A percentile compares a stretch with the other conserved stretches of the same genome.
Evolutionary conservation across 2,888 invertebrate species (phyloP).

Genomic region (Eilema depressum): DNA sequence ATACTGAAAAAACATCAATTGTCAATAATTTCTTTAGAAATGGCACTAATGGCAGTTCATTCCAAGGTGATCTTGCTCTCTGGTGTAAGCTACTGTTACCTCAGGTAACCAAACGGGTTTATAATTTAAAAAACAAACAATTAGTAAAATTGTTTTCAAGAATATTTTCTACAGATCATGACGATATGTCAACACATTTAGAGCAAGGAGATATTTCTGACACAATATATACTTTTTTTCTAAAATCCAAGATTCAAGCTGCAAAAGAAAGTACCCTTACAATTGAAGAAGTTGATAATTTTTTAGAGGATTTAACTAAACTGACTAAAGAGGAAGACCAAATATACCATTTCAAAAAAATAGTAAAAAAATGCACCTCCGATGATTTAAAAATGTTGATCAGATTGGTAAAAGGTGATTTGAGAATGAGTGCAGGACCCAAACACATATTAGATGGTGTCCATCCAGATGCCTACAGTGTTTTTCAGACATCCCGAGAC

Average conservation of each 20-base stretch:
- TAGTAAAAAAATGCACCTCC: slow-evolving; percentile 91
- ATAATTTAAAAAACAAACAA: slow-evolving; percentile 97
- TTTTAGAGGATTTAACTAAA: slow-evolving; percentile 90
- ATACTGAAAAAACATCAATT: slow-evolving; percentile 92
- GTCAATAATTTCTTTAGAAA: slow-evolving; percentile 89
- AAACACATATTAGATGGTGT: slow-evolving; percentile 97
- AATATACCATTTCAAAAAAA: slow-evolving; percentile 90
- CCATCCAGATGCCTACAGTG: slow-evolving; percentile 94
- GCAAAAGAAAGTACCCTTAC: slow-evolving; percentile 90
- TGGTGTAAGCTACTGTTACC: slow-evolving; percentile 95
- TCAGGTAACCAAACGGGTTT: slow-evolving; percentile 93
- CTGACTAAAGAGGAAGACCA: slow-evolving; percentile 96
- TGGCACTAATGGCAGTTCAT: slow-evolving; percentile 88
- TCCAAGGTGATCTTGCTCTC: slow-evolving; percentile 92
- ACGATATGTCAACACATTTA: slow-evolving; percentile 94
- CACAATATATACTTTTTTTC: slow-evolving; percentile 93
- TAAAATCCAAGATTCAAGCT: slow-evolving; percentile 88
- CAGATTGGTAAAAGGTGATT: slow-evolving; percentile 95
- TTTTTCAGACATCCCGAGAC: slow-evolving; percentile 95
- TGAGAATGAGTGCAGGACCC: slow-evolving; percentile 96
- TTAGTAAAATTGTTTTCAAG: slow-evolving; percentile 95
- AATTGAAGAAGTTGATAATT: slow-evolving; percentile 92
- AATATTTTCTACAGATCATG: slow-evolving; percentile 91
- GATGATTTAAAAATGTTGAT: slow-evolving; percentile 95
- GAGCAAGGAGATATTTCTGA: slow-evolving; percentile 97